These are phyloP conservation scores for Philopedon plagiatum DNA, from an alignment of 2,888 invertebrate species.

Conservation along the genomic window DNA sequence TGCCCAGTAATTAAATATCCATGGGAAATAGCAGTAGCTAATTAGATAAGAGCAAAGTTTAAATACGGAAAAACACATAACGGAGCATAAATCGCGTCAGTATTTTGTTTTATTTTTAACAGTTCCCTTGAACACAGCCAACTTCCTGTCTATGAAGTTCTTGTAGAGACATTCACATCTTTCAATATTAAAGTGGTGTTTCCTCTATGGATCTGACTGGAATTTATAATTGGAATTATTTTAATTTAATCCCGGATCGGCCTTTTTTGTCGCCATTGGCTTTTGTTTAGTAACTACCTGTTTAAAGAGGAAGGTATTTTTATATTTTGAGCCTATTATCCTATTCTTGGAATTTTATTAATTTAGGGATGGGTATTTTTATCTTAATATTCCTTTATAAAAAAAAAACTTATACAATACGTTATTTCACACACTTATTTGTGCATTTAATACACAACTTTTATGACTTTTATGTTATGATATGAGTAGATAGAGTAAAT, in stretches of 20 bases:
- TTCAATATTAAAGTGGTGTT: slow-evolving; percentile 62
- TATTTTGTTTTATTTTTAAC: slow-evolving; percentile 39
- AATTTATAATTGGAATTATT: slow-evolving; percentile 63
- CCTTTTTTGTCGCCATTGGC: slow-evolving; percentile 25
- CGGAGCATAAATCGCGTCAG: slow-evolving; percentile 4
- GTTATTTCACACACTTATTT: too few species aligned
- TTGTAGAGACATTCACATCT: slow-evolving; percentile 57
- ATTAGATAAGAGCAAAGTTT: slow-evolving; percentile 20
- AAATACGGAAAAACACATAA: slow-evolving; percentile 10
- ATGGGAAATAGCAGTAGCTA: slow-evolving; percentile 1
- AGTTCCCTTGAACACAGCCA: slow-evolving; percentile 39
- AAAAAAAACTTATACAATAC: too few species aligned
- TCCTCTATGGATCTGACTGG: slow-evolving; percentile 64
- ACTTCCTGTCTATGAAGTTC: slow-evolving; percentile 58
- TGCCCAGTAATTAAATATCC: slow-evolving; percentile 2
- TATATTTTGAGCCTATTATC: background rate
- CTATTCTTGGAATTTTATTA: background rate
- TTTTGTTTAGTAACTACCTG: background rate
- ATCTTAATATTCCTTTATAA: background rate
- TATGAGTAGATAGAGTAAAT: too few species aligned
- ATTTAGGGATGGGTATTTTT: background rate
- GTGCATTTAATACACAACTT: too few species aligned
- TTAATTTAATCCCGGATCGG: slow-evolving; percentile 34
- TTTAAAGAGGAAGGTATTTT: background rate
- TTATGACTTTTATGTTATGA: too few species aligned